Evolutionary conservation across 2,797 vertebrate genomes (phyloP).

Genomic region (Microctenopoma steveboyesi): DNA sequence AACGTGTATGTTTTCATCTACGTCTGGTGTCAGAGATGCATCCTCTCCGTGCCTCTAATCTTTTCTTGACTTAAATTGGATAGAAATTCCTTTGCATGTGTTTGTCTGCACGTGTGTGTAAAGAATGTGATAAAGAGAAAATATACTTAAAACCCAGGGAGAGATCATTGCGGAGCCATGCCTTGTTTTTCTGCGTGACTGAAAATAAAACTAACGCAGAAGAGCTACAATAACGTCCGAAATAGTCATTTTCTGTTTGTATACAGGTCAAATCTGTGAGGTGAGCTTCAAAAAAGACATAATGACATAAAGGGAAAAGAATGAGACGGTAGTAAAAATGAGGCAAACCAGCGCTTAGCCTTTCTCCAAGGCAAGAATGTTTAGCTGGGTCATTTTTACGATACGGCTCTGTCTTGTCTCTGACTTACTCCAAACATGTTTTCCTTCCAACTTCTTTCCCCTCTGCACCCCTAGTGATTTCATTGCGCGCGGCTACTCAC

Average conservation of each 20-base stretch:
- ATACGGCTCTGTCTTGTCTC: constrained; percentile 37
- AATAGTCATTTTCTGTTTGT: no score
- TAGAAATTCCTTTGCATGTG: not conserved
- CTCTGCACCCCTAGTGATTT: constrained; percentile 59
- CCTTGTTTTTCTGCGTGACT: no score
- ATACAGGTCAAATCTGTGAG: no score
- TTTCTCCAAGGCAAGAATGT: constrained; percentile 34
- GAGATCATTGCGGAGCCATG: not conserved
- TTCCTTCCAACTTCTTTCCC: constrained; percentile 54
- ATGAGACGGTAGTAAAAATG: not conserved
- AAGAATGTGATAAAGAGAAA: no score
- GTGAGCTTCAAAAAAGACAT: no score
- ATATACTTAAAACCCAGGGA: no score
- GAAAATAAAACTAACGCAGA: no score
- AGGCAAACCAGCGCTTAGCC: constrained; percentile 30
- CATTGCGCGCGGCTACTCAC: constrained; percentile 31
- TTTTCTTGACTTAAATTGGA: not conserved
- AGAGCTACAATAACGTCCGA: no score
- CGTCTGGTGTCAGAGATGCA: not conserved
- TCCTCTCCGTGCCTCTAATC: not conserved
- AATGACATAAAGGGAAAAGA: not conserved
- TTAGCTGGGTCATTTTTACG: constrained; percentile 48
- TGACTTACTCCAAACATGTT: constrained; percentile 50
- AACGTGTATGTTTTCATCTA: not conserved
- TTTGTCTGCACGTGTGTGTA: not conserved